Conservation (phyloP, 2,888 invertebrate species). For the Drosophila kambysellisi region DNA sequence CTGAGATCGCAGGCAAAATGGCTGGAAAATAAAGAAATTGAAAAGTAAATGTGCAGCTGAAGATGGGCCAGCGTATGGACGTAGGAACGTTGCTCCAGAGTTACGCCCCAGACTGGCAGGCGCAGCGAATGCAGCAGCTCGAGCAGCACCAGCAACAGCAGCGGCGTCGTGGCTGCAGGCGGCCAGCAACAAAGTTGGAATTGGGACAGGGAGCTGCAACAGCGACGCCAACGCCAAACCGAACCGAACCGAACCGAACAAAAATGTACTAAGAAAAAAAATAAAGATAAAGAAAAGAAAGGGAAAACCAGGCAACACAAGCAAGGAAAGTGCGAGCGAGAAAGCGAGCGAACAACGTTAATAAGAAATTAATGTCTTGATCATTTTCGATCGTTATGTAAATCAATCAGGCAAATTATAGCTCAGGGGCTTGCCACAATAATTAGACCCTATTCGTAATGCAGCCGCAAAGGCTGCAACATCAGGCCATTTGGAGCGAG, state of each 20-base stretch:
- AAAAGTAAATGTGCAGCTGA: slow-evolving; percentile 49
- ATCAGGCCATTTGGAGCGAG: slow-evolving; percentile 17
- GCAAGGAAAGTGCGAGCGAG: slow-evolving; percentile 26
- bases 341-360: slow-evolving; percentile 72
- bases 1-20: slow-evolving; percentile 19
- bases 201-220: slow-evolving; percentile 41
- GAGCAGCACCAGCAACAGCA: slow-evolving; percentile 35
- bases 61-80: slow-evolving; percentile 28
- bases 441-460: slow-evolving; percentile 84
- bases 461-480: slow-evolving; percentile 72
- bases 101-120: slow-evolving; percentile 67
- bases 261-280: neutral
- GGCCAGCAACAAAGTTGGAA: slow-evolving; percentile 58
- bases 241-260: slow-evolving; percentile 11
- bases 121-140: slow-evolving; percentile 41
- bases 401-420: slow-evolving; percentile 86
- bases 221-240: slow-evolving; percentile 40
- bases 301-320: neutral
- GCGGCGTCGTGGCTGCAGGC: slow-evolving; percentile 21
- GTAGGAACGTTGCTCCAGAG: slow-evolving; percentile 47
- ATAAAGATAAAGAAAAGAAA: too few relatives aligned
- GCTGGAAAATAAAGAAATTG: slow-evolving; percentile 48
- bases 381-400: slow-evolving; percentile 86
- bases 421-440: slow-evolving; percentile 84
- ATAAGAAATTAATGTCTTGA: slow-evolving; percentile 85